These are phyloP conservation scores for Macropodus opercularis DNA, from an alignment of 2,797 vertebrate species.

Conservation along the genomic window DNA sequence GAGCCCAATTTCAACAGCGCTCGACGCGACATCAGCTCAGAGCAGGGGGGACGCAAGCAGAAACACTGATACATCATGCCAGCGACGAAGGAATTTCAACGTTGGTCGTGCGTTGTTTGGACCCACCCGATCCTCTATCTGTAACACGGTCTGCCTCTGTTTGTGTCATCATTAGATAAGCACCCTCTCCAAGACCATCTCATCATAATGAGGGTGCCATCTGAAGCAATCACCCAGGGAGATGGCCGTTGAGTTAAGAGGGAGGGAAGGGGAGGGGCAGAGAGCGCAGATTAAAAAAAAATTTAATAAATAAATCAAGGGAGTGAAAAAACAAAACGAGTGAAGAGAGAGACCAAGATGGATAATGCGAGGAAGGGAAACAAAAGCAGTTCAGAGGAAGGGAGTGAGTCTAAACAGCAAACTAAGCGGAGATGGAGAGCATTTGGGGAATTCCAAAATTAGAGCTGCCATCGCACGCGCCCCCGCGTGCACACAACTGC, in stretches of 20 bases:
- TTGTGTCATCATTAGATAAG: conserved; percentile 73
- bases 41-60: conserved; percentile 29
- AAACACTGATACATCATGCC: conserved; percentile 31
- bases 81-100: conserved; percentile 11
- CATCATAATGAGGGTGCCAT: conserved; percentile 75
- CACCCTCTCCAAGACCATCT: conserved; percentile 63
- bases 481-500: conserved; percentile 31
- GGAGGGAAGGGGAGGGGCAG: conserved; percentile 56
- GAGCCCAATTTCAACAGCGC: conserved; percentile 46
- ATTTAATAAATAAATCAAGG: conserved; percentile 49
- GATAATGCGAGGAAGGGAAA: conserved; percentile 67
- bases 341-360: conserved; percentile 30
- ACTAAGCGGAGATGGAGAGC: conserved; percentile 71
- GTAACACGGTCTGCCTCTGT: conserved; percentile 57
- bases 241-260: conserved; percentile 77
- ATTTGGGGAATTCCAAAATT: conserved; percentile 80
- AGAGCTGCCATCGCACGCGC: conserved; percentile 59
- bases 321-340: conserved; percentile 22
- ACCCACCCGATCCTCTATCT: conserved; percentile 18
- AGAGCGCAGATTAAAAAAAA: conserved; percentile 55
- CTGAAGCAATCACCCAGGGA: conserved; percentile 76
- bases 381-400: conserved; percentile 70
- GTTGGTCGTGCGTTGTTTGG: conserved; percentile 42
- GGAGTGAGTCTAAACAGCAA: conserved; percentile 69
- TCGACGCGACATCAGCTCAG: conserved; percentile 27